These are phyloP conservation scores for Channa striata DNA, from an alignment of 2,797 vertebrate genomes.

Conservation along the genomic window DNA sequence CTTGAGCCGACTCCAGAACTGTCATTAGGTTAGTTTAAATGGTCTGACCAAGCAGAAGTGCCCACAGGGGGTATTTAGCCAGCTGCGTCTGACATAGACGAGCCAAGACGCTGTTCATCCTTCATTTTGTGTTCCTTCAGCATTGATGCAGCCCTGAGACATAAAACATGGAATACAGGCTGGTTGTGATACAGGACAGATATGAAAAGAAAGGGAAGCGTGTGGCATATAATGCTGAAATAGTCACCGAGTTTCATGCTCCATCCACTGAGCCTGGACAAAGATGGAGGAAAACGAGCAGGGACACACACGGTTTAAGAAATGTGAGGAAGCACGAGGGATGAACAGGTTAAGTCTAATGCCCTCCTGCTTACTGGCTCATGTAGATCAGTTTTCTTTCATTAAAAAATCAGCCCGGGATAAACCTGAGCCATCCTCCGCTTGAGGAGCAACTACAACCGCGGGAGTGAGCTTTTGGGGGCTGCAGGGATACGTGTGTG, in stretches of 20 bases:
- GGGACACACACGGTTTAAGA: conserved; percentile 12
- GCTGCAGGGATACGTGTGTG: conserved; percentile 35
- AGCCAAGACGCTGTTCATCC: conserved; percentile 29
- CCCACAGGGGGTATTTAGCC: conserved; percentile 34
- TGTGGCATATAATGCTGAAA: conserved; percentile 22
- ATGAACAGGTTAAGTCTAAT: conserved; percentile 59
- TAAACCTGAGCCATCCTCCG: conserved; percentile 58
- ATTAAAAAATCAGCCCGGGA: conserved; percentile 72
- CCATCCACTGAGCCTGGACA: conserved; percentile 1
- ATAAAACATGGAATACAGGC: conserved; percentile 2
- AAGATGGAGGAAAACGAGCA: conserved; percentile 5
- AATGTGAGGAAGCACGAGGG: conserved; percentile 42
- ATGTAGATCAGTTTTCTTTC: conserved; percentile 74
- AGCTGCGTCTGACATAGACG: conserved; percentile 23
- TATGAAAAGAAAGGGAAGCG: conserved; percentile 11
- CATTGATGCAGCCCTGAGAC: conserved; percentile 16
- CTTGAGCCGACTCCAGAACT: conserved; percentile 45
- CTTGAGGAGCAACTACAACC: conserved; percentile 41
- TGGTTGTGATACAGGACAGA: neutral
- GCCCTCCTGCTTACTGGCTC: conserved; percentile 61
- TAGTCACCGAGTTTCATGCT: conserved; percentile 10
- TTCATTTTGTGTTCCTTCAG: conserved; percentile 26
- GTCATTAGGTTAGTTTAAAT: conserved; percentile 41
- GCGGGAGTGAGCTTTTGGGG: conserved; percentile 34
- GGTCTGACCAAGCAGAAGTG: conserved; percentile 31